Conservation (phyloP, 2,888 invertebrate species). For the Anoplius nigerrimus region DNA sequence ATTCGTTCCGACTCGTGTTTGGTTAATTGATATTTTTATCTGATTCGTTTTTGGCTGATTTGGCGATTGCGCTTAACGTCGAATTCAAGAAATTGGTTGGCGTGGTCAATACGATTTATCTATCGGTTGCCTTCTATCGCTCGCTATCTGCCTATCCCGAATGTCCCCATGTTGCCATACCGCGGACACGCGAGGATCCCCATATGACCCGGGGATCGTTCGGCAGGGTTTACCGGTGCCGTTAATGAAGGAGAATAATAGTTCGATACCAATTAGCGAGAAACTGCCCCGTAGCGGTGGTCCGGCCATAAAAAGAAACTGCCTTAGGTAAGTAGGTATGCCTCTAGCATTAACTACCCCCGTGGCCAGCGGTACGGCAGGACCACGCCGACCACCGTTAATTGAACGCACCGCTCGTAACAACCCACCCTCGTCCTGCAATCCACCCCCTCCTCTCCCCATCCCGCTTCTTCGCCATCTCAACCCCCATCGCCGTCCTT, state of each 20-base stretch:
- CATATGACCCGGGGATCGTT: constrained; percentile 26
- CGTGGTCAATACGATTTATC: too few relatives aligned
- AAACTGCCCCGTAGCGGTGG: constrained; percentile 63
- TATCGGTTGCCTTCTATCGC: too few relatives aligned
- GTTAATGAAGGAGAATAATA: constrained; percentile 73
- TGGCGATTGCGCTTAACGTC: too few relatives aligned
- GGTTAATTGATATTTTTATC: too few relatives aligned
- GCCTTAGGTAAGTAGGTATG: constrained; percentile 73
- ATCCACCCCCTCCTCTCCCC: constrained; percentile 34
- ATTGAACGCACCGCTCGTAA: constrained; percentile 75
- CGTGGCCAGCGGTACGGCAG: constrained; percentile 58
- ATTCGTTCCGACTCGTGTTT: too few relatives aligned
- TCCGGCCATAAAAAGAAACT: constrained; percentile 73
- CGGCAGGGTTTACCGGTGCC: constrained; percentile 50
- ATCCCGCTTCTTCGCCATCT: constrained; percentile 26
- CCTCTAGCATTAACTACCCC: constrained; percentile 72
- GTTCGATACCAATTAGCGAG: constrained; percentile 75
- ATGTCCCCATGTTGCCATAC: neutral
- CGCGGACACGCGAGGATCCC: constrained; percentile 21
- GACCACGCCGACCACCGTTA: constrained; percentile 70
- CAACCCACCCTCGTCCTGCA: constrained; percentile 52
- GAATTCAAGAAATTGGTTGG: too few relatives aligned
- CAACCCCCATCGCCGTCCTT: constrained; percentile 21
- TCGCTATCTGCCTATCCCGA: too few relatives aligned
- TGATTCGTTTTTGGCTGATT: too few relatives aligned